phyloP scores from a whole-genome alignment of 2,888 invertebrate genomes.

The Bugulina stolonifera region DNA sequence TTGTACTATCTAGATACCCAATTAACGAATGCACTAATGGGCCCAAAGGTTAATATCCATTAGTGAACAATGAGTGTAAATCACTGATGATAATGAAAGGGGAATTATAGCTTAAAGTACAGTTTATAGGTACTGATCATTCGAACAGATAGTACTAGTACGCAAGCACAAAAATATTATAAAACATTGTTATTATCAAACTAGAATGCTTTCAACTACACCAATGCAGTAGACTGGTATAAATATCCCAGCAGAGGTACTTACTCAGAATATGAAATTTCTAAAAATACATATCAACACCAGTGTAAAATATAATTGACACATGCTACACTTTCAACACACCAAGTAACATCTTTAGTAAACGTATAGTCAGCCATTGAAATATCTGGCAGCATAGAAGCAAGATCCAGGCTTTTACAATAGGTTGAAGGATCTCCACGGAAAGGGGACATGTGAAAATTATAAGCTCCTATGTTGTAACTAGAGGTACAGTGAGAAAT shows the following conservation, averaged over 20 bases:
- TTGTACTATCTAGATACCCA: too few relatives aligned
- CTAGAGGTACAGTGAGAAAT: too few relatives aligned
- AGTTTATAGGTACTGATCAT: background rate
- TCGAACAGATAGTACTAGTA: slow-evolving; percentile 7
- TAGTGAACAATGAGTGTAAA: background rate
- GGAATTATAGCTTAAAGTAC: too few relatives aligned
- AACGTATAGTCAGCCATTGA: too few relatives aligned
- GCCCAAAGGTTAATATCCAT: background rate
- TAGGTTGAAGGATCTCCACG: too few relatives aligned
- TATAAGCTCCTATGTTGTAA: too few relatives aligned
- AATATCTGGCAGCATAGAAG: too few relatives aligned
- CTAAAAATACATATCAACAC: slow-evolving; percentile 19
- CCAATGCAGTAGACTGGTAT: slow-evolving; percentile 19
- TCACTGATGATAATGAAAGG: background rate
- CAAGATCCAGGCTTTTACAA: too few relatives aligned
- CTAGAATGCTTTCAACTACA: slow-evolving; percentile 25
- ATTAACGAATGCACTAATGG: background rate
- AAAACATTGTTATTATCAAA: slow-evolving; percentile 24
- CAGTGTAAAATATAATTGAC: background rate
- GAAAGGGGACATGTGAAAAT: too few relatives aligned
- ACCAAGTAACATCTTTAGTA: too few relatives aligned
- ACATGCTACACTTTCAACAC: background rate
- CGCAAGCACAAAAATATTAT: slow-evolving; percentile 26
- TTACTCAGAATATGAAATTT: slow-evolving; percentile 23
- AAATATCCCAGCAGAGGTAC: slow-evolving; percentile 4